Percentiles rank a stretch among this genome's conserved stretches.
Evolutionary conservation across 2,888 invertebrate genomes (phyloP).

Genomic region (Halictus ligatus): DNA sequence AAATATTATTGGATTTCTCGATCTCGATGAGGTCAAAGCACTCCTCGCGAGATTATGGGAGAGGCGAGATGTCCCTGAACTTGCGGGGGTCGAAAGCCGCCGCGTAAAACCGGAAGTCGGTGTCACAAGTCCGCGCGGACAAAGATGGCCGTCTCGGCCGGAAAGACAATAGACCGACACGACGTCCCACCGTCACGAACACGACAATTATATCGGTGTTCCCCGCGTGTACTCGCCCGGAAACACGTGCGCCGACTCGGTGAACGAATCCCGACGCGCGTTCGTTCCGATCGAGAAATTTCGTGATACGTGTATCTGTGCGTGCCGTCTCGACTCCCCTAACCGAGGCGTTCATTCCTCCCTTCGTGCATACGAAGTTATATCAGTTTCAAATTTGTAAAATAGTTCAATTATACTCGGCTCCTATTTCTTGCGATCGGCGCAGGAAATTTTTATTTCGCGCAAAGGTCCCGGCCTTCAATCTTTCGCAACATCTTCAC

Average conservation of each 20-base stretch:
- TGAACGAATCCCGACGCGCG: conserved; percentile 31
- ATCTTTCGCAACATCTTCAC: too few relatives aligned
- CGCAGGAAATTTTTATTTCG: too few relatives aligned
- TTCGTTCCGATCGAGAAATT: background rate
- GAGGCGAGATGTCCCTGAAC: background rate
- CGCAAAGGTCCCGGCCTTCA: too few relatives aligned
- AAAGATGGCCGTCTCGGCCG: background rate
- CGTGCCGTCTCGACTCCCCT: too few relatives aligned
- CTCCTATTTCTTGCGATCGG: too few relatives aligned
- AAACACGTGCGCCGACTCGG: conserved; percentile 60
- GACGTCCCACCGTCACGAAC: conserved; percentile 37
- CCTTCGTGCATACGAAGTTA: too few relatives aligned
- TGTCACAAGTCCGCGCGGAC: background rate
- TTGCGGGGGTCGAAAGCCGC: background rate
- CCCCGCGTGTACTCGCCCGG: conserved; percentile 40
- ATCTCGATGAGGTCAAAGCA: background rate
- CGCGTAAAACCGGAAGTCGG: conserved; percentile 15
- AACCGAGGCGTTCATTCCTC: too few relatives aligned
- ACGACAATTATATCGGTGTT: conserved; percentile 44
- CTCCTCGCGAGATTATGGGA: background rate
- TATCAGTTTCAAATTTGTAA: too few relatives aligned
- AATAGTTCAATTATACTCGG: too few relatives aligned
- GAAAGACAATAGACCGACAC: conserved; percentile 25
- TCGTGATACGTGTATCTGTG: background rate
- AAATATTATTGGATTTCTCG: too few relatives aligned